Conservation (phyloP, 2,113 vertebrate species). For the Oplegnathus fasciatus region DNA sequence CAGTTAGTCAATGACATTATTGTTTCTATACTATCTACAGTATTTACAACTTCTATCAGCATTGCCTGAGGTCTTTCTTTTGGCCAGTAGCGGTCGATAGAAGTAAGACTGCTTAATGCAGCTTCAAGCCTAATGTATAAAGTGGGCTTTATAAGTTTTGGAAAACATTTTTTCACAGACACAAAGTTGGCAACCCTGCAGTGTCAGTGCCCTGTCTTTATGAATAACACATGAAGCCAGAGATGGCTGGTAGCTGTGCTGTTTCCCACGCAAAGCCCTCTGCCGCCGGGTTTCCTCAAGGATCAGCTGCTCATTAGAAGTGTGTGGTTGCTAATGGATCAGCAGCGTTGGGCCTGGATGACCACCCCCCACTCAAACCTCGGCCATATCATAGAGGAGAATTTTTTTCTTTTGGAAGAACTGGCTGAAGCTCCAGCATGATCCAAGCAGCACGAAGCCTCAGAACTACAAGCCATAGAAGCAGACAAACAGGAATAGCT, state of each 20-base stretch:
- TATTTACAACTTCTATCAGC: neutral
- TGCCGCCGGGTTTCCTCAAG: constrained; percentile 29
- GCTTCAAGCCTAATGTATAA: constrained; percentile 36
- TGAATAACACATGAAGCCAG: constrained; percentile 64
- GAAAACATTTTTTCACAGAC: constrained; percentile 24
- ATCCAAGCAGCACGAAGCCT: constrained; percentile 27
- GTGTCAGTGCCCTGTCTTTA: constrained; percentile 35
- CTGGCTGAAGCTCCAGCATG: constrained; percentile 23
- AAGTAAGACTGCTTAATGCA: neutral
- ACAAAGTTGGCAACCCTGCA: constrained; percentile 41
- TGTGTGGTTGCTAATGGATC: constrained; percentile 62
- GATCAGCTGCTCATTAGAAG: constrained; percentile 65
- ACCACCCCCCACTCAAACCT: constrained; percentile 6
- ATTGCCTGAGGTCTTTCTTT: neutral
- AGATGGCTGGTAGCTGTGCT: constrained; percentile 29
- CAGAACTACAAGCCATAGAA: constrained; percentile 33
- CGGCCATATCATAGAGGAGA: neutral
- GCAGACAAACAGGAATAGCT: constrained; percentile 60
- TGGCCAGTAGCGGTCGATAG: neutral
- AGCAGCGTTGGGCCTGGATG: neutral
- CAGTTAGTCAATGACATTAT: neutral
- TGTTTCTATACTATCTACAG: neutral
- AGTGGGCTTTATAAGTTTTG: constrained; percentile 16
- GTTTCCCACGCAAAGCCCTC: constrained; percentile 42
- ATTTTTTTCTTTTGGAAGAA: neutral